Percentiles rank a stretch among this genome's conserved stretches.
phyloP scores from a whole-genome alignment of 2,113 vertebrate genomes.

The Martes martes region DNA sequence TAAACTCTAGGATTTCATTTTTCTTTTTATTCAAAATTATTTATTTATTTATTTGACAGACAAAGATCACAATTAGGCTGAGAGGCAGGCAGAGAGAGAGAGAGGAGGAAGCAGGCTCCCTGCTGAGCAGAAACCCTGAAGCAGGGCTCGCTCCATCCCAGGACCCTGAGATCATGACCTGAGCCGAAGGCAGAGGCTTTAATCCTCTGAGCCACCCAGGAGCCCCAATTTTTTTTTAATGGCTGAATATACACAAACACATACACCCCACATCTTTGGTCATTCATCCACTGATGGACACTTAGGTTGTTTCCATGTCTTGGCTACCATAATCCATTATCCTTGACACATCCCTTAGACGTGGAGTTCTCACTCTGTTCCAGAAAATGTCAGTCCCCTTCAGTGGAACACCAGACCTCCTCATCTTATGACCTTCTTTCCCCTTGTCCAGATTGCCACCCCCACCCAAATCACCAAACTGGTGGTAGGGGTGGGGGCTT shows the following conservation, averaged over 20 bases:
- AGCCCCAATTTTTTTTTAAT: not conserved
- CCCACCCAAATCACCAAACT: not conserved
- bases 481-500: fast-evolving
- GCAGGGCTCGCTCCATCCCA: no score
- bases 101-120: no score
- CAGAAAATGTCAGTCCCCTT: not conserved
- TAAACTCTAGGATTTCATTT: not conserved
- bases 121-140: no score
- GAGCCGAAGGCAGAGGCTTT: no score
- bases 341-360: not conserved
- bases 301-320: not conserved
- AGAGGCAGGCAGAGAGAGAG: no score
- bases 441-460: not conserved
- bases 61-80: no score
- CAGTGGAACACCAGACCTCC: not conserved
- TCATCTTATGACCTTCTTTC: not conserved
- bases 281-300: not conserved
- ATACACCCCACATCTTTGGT: not conserved
- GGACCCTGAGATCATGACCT: no score
- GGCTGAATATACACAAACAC: not conserved
- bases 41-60: no score
- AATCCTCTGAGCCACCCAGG: no score
- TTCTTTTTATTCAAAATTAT: no score
- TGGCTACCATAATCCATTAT: not conserved
- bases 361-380: not conserved